phyloP scores from a whole-genome alignment of 2,797 vertebrate genomes.

The Peromyscus eremicus region DNA sequence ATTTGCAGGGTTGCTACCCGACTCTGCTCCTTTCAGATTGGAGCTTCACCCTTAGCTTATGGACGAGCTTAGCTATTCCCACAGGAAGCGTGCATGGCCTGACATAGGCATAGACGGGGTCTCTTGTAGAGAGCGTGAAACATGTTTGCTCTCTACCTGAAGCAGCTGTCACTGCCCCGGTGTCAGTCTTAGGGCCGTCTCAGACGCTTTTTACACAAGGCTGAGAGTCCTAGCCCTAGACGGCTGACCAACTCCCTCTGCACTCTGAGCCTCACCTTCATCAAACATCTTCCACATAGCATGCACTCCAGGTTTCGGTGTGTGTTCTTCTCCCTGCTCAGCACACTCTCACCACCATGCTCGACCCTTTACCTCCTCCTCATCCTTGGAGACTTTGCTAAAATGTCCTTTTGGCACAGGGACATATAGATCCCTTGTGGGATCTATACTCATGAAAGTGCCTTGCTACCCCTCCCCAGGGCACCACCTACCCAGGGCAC shows the following conservation, averaged over 20 bases:
- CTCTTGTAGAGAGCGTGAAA: neutral
- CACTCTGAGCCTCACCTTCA: neutral
- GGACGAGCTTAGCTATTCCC: accelerated
- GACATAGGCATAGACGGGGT: neutral
- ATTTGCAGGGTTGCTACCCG: neutral
- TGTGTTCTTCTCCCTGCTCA: neutral
- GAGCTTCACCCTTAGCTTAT: neutral
- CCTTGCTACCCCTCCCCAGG: neutral
- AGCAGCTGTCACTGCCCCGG: neutral
- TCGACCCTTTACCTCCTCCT: neutral
- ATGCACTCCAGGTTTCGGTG: neutral
- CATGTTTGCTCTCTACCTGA: neutral
- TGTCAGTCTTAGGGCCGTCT: neutral
- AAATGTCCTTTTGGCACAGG: neutral
- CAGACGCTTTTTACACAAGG: neutral
- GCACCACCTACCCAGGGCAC: no score
- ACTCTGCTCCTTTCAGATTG: neutral
- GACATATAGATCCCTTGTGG: neutral
- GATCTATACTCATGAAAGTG: neutral
- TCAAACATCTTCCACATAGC: accelerated
- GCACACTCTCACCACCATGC: neutral
- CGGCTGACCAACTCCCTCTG: accelerated
- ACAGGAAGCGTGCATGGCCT: neutral
- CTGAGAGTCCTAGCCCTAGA: accelerated
- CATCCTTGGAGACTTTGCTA: neutral